Percentiles rank a stretch among this genome's conserved stretches.
Evolutionary conservation across 2,888 invertebrate species (phyloP).

Genomic region (Papilio protenor): DNA sequence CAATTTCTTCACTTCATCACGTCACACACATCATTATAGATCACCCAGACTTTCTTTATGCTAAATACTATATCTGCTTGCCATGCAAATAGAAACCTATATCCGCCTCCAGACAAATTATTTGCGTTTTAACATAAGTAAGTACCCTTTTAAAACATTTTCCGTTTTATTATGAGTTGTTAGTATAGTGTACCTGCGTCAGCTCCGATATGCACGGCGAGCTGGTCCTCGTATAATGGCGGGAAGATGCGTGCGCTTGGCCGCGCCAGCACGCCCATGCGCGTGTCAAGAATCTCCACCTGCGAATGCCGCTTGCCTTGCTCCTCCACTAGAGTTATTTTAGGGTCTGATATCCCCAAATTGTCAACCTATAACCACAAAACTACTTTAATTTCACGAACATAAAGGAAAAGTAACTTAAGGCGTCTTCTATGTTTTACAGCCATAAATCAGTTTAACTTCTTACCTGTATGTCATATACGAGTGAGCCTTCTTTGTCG

Average conservation of each 20-base stretch:
- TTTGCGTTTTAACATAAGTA: too few relatives aligned
- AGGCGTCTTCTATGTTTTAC: not conserved
- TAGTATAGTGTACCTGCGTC: conserved; percentile 67
- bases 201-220: conserved; percentile 88
- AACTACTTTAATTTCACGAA: too few relatives aligned
- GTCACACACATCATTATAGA: too few relatives aligned
- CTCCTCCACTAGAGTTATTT: conserved; percentile 89
- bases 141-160: not conserved
- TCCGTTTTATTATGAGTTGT: not conserved
- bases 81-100: too few relatives aligned
- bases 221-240: conserved; percentile 91
- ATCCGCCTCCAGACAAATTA: too few relatives aligned
- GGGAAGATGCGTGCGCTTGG: conserved; percentile 92
- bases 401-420: not conserved
- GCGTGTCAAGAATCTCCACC: conserved; percentile 88
- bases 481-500: conserved; percentile 90
- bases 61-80: too few relatives aligned
- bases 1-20: too few relatives aligned
- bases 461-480: conserved; percentile 88
- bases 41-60: too few relatives aligned
- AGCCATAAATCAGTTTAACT: not conserved
- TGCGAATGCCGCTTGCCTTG: conserved; percentile 89
- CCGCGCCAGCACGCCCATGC: conserved; percentile 89
- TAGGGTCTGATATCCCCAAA: conserved; percentile 84
- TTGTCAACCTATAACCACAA: conserved; percentile 82